A percentile compares a stretch with the other conserved stretches of the same genome.
Conservation (phyloP, 2,797 vertebrate genomes). For the Sylvia borin region DNA sequence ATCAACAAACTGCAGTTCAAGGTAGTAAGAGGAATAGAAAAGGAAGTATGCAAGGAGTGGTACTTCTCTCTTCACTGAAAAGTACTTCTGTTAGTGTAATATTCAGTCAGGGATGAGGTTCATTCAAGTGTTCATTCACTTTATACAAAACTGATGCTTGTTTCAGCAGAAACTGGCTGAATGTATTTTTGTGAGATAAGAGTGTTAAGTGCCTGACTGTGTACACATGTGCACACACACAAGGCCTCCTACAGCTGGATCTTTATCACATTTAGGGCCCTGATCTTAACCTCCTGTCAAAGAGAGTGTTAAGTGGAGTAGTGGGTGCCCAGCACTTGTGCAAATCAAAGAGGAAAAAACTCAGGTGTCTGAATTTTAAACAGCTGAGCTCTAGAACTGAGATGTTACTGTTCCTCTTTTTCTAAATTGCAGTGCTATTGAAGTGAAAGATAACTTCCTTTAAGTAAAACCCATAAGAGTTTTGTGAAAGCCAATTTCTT, state of each 20-base stretch:
- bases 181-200: neutral
- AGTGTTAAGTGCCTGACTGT: neutral
- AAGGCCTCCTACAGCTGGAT: neutral
- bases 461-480: neutral
- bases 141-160: neutral
- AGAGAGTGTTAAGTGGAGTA: neutral
- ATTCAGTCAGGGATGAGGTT: neutral
- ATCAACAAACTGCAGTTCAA: neutral
- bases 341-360: neutral
- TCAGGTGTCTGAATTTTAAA: neutral
- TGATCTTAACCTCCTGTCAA: neutral
- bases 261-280: neutral
- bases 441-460: neutral
- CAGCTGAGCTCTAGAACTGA: neutral
- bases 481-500: neutral
- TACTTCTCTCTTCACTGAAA: neutral
- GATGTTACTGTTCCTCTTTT: neutral
- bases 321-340: neutral
- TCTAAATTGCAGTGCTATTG: neutral
- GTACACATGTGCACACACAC: accelerated
- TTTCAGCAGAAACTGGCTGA: neutral
- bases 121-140: neutral
- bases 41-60: neutral
- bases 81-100: neutral
- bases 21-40: neutral